Evolutionary conservation across 2,888 invertebrate genomes (phyloP).

Genomic region (Lymantria dispar): DNA sequence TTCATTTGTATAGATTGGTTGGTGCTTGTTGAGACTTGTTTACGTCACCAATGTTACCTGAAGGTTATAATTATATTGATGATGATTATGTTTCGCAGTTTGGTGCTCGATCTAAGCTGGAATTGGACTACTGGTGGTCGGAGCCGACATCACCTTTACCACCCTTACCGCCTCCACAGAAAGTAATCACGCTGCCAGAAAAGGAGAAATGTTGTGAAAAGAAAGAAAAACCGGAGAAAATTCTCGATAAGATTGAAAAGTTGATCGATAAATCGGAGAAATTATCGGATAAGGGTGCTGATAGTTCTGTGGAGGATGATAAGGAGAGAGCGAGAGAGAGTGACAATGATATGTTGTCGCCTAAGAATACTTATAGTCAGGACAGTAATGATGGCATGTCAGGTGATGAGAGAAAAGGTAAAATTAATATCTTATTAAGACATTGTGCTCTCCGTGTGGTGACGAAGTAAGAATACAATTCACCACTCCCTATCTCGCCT

Average conservation of each 20-base stretch:
- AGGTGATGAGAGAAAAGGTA: slow-evolving; percentile 71
- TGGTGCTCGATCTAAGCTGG: slow-evolving; percentile 88
- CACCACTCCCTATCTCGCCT: no score
- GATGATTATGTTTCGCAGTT: slow-evolving; percentile 67
- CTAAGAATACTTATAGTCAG: slow-evolving; percentile 63
- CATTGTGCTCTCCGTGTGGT: no score
- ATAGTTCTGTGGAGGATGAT: slow-evolving; percentile 59
- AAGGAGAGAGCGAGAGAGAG: slow-evolving; percentile 49
- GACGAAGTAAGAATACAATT: no score
- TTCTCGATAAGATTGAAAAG: slow-evolving; percentile 27
- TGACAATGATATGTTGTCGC: slow-evolving; percentile 65
- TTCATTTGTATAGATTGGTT: no score
- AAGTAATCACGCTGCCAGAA: slow-evolving; percentile 1
- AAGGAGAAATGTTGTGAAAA: slow-evolving; percentile 13
- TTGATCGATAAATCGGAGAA: slow-evolving; percentile 25
- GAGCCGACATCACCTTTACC: slow-evolving; percentile 72
- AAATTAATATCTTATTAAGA: no score
- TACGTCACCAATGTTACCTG: no score
- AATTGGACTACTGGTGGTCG: slow-evolving; percentile 91
- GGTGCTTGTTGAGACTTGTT: no score
- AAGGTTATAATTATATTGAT: background rate
- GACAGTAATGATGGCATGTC: slow-evolving; percentile 76
- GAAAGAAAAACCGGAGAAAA: slow-evolving; percentile 17
- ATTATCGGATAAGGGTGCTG: slow-evolving; percentile 47
- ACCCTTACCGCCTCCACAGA: slow-evolving; percentile 27